Base-by-base conservation (phyloP, 1,140 invertebrate genomes). In the Micrasema minimum region DNA sequence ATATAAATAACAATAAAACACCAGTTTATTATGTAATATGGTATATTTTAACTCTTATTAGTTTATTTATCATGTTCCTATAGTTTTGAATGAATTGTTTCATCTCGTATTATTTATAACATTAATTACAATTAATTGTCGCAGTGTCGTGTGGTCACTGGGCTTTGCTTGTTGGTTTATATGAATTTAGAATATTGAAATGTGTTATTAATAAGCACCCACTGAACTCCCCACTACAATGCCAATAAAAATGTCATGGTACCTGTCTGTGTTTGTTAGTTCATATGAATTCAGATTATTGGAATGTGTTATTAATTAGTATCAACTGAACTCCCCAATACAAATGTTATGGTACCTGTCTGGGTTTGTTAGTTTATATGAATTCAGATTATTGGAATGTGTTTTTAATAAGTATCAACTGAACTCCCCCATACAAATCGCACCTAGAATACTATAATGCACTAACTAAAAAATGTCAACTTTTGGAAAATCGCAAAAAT, bases 41-140 rank as follows among this genome's bases (percentile, higher is more conserved):
- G 72, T 74, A 74, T 74, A 74, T 74, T 74, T 72, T 74, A 74
- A 74, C 72, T 71, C 72, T 74, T 74, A 74, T 74, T 71, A 74
- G 70, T 74, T 74, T n/a, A n/a, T n/a, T n/a, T 71, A 69, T 73
- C 72, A 73, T 73, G 72, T 74, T 70, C 61, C 72, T 74, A 74
- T 74, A 74, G 72, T 70, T 74, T 73, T 74, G 62, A 71, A 74
- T 74, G 72, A 55, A 70, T 74, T 66, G 72, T 74, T 71, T 71
- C 72, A 74, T 74, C 55, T 71, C 68, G 71, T 71, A 62, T 18
- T 50, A 55, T 41, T 73, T 66, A 70, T 66, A 74, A 71, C 72
- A 74, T 74, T 72, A 72, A 66, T 66, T 74, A 74, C 72, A 74
- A 57, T 74, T n/a, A n/a, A n/a, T n/a, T 74, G 65, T 66, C 45